Evolutionary conservation across 2,797 vertebrate species (phyloP), one percentile per base, ranked within the genome.

Genomic region (Periparus ater): DNA sequence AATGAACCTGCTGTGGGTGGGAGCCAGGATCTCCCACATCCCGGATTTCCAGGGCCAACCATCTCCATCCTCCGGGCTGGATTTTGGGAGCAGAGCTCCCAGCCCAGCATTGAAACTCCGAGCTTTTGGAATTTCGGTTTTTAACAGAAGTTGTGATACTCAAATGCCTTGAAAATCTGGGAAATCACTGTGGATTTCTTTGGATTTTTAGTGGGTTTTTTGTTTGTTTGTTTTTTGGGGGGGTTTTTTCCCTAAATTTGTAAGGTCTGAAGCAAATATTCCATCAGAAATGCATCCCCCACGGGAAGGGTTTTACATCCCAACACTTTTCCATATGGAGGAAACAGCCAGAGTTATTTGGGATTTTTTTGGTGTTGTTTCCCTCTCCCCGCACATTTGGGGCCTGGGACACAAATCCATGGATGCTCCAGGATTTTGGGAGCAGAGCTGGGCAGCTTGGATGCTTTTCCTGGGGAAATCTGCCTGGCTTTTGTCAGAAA

Each of bases 301-400:
- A 75, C 18, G 1, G 51, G 38, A 34, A 54, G 48, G 17, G 29
- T 44, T 80, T 45, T 34, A 2, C 57, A 29, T n/a, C 40, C 70
- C 10, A 60, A 18, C 13, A 2, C 10, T 58, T 61, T 42, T 55
- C 71, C 57, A 17, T 6, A 1, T 0, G 1, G 68, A 48, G 42
- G 6, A 25, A 83, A 22, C 7, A 32, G 47, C 29, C 44, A 27
- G 44, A 73, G 30, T 23, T 17, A 10, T 38, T 62, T 16, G 23
- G 3, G 23, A 0, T 9, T 26, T 34, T 29, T 45, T 25, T 7
- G 1, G 14, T 17, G 22, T 6, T 0, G 3, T 50, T 78, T 6
- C 26, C 45, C 20, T 76, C 68, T 29, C 3, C 0, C n/a, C 2
- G 4, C 7, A 5, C 2, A 1, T n/a, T 22, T 16, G 0, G 10